A percentile compares a stretch with the other conserved stretches of the same genome.
Evolutionary conservation across 2,888 invertebrate genomes (phyloP).

Genomic region (Metacarcinus magister): DNA sequence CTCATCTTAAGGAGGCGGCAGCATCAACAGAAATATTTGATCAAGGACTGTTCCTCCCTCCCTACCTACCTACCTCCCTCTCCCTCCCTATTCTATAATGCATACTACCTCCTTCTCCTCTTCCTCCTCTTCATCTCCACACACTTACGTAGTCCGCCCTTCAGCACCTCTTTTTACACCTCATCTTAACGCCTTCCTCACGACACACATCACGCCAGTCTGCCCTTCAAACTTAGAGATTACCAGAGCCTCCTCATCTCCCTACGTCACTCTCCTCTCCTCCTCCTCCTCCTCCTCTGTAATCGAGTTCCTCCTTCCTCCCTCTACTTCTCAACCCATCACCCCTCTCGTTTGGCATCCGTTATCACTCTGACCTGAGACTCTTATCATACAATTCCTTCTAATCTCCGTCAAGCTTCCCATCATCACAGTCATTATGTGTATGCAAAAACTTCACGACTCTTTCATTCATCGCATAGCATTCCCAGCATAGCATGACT

Average conservation of each 20-base stretch:
- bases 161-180: constrained; percentile 3
- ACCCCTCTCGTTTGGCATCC: neutral
- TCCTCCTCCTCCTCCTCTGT: neutral
- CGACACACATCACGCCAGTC: neutral
- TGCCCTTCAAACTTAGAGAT: neutral
- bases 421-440: neutral
- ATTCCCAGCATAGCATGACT: neutral
- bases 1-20: neutral
- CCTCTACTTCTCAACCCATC: neutral
- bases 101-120: neutral
- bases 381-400: neutral
- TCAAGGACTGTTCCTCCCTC: neutral
- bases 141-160: neutral
- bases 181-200: neutral
- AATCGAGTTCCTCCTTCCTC: neutral
- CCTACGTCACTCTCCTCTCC: neutral
- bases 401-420: neutral
- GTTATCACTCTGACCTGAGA: neutral
- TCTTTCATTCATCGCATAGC: constrained; percentile 11
- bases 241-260: constrained; percentile 2
- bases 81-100: neutral
- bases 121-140: neutral
- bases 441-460: neutral
- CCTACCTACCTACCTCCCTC: neutral
- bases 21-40: neutral